Evolutionary conservation across 92 coral and sea anemone genomes (phyloP).

Genomic region (Heliopora coerulea): DNA sequence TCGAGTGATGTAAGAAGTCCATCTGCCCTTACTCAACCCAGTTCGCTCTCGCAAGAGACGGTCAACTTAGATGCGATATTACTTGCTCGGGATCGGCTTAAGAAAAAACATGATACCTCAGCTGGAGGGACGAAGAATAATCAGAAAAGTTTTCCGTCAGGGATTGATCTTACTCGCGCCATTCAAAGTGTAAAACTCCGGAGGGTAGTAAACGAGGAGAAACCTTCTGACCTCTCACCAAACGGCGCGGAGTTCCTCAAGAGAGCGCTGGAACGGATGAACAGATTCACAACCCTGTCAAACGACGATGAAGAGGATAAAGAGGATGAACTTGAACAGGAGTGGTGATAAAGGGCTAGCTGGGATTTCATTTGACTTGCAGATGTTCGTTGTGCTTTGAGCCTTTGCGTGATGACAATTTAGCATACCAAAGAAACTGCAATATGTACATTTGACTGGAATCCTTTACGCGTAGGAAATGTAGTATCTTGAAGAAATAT

Average conservation of each 20-base stretch:
- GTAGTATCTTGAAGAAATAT: no score
- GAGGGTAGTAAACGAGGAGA: constrained; percentile 9
- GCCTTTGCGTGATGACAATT: no score
- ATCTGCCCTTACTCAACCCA: constrained; percentile 12
- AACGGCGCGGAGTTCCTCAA: constrained; percentile 33
- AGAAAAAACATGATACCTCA: background rate
- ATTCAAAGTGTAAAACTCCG: constrained; percentile 37
- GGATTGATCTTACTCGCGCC: constrained; percentile 33
- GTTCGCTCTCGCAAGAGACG: constrained; percentile 19
- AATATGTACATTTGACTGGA: no score
- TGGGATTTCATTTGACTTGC: no score
- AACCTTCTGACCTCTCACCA: constrained; percentile 11
- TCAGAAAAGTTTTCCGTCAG: constrained; percentile 13
- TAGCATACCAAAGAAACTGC: no score
- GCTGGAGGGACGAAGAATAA: background rate
- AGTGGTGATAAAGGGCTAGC: constrained; percentile 35
- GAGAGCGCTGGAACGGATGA: constrained; percentile 39
- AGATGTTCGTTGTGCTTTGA: no score
- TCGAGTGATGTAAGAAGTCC: background rate
- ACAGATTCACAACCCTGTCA: constrained; percentile 21
- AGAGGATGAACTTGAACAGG: constrained; percentile 11
- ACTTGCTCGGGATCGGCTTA: constrained; percentile 12
- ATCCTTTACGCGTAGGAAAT: no score
- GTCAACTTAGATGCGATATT: constrained; percentile 18
- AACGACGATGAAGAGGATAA: constrained; percentile 22